Conservation (phyloP, 2,888 invertebrate genomes). For the Meandrusa payeni region DNA sequence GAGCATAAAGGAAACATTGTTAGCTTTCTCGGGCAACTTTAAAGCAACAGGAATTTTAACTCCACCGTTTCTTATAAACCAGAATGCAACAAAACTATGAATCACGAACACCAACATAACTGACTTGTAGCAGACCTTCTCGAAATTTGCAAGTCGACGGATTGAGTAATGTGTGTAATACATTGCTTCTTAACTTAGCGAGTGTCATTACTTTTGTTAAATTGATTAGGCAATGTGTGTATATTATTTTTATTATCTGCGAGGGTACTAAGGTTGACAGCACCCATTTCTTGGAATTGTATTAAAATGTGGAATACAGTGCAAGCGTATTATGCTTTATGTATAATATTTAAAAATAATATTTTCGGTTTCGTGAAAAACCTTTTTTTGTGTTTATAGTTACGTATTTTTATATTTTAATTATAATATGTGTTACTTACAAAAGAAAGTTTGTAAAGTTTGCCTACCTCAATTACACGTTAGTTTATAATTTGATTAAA, state of each 20-base stretch:
- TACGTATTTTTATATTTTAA: too few relatives aligned
- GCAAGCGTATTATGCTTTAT: constrained; percentile 7
- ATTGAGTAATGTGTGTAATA: constrained; percentile 28
- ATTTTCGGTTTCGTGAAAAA: too few relatives aligned
- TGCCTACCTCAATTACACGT: too few relatives aligned
- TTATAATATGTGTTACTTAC: too few relatives aligned
- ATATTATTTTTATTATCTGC: constrained; percentile 1
- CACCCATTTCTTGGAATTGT: constrained; percentile 55
- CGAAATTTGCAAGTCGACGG: constrained; percentile 25
- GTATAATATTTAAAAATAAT: too few relatives aligned
- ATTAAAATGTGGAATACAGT: constrained; percentile 24
- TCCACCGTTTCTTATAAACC: constrained; percentile 22
- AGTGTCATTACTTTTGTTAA: constrained; percentile 5
- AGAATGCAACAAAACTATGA: constrained; percentile 39
- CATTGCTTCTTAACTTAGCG: constrained; percentile 29
- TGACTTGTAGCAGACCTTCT: constrained; percentile 15
- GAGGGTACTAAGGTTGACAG: constrained; percentile 41
- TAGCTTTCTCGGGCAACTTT: constrained; percentile 16
- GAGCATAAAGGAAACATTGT: constrained; percentile 5
- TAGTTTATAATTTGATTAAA: too few relatives aligned
- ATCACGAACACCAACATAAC: constrained; percentile 27
- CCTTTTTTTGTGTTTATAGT: too few relatives aligned
- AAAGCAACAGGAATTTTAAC: constrained; percentile 17
- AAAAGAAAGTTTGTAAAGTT: too few relatives aligned
- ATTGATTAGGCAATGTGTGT: constrained; percentile 26